Base-by-base conservation (phyloP, 2,113 vertebrate genomes). In the Oostethus manadensis region DNA sequence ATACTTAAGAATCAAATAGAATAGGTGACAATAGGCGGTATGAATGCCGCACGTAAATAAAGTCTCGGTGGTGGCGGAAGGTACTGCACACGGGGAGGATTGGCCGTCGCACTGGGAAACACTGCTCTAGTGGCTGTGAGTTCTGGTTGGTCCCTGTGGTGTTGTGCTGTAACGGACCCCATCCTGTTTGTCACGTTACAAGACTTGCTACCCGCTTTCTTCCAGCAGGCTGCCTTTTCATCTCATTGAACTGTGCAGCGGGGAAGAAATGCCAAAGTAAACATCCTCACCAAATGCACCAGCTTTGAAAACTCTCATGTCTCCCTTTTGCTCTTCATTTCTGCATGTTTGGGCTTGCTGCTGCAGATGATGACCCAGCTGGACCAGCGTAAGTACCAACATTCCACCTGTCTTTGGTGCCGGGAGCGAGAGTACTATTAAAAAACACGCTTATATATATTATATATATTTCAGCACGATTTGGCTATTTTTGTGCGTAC, bases 301-400 rank as follows among this genome's bases (percentile, higher is more conserved):
- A n/a, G 51, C 20, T 13, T 43, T 45, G 45, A 38, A 47, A 22
- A 49, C 35, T 44, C 17, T 59, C 40, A 54, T 43, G 56, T n/a
- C 63, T 70, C 35, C 2, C 82, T 87, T 64, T 82, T 89, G 86
- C 62, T 79, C 62, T 73, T 84, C 57, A 81, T 79, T 80, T 86
- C 11, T 83, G 63, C 70, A 62, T 77, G 59, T 78, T 62, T 78
- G 70, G 55, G 77, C 64, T 71, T 71, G 47, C 59, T 83, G 71
- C 84, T 62, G 72, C 82, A 98, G 97, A 98, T 63, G 97, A 98
- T 74, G 96, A 98, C 88, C 91, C 92, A 94, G 92, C 93, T 83
- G 97, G 97, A 75, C 95, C 96, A 87, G 91, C 94, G 97, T 99
- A 89, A 98, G 86, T 88, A 83, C 56, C 56, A 65, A 54, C 9